Base-by-base conservation (phyloP, 1,140 invertebrate species). In the Aphidius gifuensis region DNA sequence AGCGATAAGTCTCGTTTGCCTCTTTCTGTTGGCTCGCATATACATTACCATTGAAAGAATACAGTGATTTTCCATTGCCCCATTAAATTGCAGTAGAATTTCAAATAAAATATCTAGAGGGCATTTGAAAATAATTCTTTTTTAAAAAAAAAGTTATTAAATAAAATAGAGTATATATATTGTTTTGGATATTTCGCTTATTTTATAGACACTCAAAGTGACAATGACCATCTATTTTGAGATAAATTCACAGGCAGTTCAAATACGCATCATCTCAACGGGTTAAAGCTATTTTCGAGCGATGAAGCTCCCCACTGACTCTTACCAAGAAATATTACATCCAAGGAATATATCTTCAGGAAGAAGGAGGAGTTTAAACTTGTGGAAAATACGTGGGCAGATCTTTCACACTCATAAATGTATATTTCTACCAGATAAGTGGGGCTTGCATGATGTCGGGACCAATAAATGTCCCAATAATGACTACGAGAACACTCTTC, bases 401-500 rank as follows among this genome's bases (percentile, higher is more conserved):
- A 65, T 66, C 58, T 64, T 40, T 55, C 53, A n/a, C 23, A 32
- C 23, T 65, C 60, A 58, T 64, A 65, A 60, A 61, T 59, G 55
- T 56, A 62, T 45, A 60, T 49, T 40, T 32, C 23, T 32, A 32
- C 23, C 23, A 32, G 23, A 32, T 32, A 32, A 32, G 61, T 43
- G 40, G 16, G 53, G 53, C 48, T 55, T 62, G 63, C 64, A 66
- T 63, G 23, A 32, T 49, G 63, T 56, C 58, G 51, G 65, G 62
- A 56, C 68, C 66, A 72, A 74, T 72, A 74, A 72, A 71, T 60
- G 67, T 71, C 70, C 62, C 67, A 66, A 71, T 74, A 71, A 71
- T 71, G 68, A 69, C 65, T 55, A 40, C 6, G 47, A 44, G 21
- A 16, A 48, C 16, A 46, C 6, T 47, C 21, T 54, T 21, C 7